phyloP scores from a whole-genome alignment of 2,888 invertebrate genomes.

The Beris chalybata region DNA sequence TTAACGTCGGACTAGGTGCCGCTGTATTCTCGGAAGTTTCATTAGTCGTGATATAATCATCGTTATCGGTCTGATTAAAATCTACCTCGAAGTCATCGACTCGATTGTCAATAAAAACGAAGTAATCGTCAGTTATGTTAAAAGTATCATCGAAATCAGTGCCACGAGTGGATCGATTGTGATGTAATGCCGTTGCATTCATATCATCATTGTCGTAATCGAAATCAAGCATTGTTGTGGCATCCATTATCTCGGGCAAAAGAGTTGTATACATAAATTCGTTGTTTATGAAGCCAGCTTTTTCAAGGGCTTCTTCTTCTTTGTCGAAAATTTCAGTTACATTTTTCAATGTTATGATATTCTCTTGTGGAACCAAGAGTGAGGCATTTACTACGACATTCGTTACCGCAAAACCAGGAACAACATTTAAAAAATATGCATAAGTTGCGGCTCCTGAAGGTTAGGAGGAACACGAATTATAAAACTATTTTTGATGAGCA shows the following conservation, averaged over 20 bases:
- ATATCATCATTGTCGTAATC: slow-evolving; percentile 35
- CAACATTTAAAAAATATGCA: slow-evolving; percentile 52
- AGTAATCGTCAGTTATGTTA: slow-evolving; percentile 22
- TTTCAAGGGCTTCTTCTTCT: slow-evolving; percentile 44
- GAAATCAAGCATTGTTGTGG: slow-evolving; percentile 30
- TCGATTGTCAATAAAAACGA: slow-evolving; percentile 2
- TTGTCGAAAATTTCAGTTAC: slow-evolving; percentile 51
- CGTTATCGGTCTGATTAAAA: slow-evolving; percentile 16
- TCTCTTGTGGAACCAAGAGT: slow-evolving; percentile 47
- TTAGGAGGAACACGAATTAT: neutral
- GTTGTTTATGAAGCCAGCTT: slow-evolving; percentile 14
- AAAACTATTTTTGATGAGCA: neutral
- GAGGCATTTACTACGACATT: slow-evolving; percentile 55
- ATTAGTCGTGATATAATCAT: slow-evolving; percentile 1
- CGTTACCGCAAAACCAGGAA: slow-evolving; percentile 53
- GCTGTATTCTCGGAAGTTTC: slow-evolving; percentile 28
- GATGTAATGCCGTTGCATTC: slow-evolving; percentile 9
- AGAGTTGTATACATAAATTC: slow-evolving; percentile 37
- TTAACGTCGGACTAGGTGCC: slow-evolving; percentile 7
- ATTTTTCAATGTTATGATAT: slow-evolving; percentile 50
- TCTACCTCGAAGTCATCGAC: neutral
- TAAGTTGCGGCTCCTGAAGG: slow-evolving; percentile 48
- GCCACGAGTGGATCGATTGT: slow-evolving; percentile 3
- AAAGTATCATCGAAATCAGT: slow-evolving; percentile 5
- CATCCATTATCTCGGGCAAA: slow-evolving; percentile 38